A percentile compares a stretch with the other conserved stretches of the same genome.
phyloP scores from a whole-genome alignment of 2,113 vertebrate genomes.

The Periophthalmus modestus region DNA sequence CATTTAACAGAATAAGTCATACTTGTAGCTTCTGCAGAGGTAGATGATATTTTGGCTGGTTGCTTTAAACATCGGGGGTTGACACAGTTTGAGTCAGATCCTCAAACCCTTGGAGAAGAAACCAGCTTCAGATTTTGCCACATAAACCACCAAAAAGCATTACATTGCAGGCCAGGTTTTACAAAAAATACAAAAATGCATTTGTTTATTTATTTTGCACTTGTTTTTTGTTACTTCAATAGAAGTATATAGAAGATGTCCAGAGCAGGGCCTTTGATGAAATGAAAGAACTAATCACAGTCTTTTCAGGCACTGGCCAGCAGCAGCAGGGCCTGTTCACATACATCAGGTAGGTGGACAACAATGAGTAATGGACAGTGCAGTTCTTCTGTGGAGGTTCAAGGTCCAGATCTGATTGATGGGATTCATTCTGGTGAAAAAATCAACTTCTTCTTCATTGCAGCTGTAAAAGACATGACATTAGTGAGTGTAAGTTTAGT shows the following conservation, averaged over 20 bases:
- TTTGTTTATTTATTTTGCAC: conserved; percentile 42
- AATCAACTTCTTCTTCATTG: conserved; percentile 80
- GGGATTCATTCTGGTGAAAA: conserved; percentile 63
- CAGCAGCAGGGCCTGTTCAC: conserved; percentile 24
- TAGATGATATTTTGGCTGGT: background rate
- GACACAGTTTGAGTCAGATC: background rate
- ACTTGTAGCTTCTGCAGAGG: too few relatives aligned
- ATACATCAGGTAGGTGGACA: conserved; percentile 4
- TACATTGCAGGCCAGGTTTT: conserved; percentile 38
- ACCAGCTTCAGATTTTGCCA: background rate
- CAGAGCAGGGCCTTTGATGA: conserved; percentile 39
- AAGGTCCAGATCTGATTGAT: conserved; percentile 20
- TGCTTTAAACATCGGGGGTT: background rate
- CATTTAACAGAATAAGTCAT: too few relatives aligned
- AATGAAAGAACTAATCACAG: conserved; percentile 29
- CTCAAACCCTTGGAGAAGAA: background rate
- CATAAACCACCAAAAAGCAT: background rate
- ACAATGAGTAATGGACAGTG: conserved; percentile 25
- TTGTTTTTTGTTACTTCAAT: conserved; percentile 53
- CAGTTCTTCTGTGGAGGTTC: conserved; percentile 14
- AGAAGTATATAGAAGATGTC: conserved; percentile 35
- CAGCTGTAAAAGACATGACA: conserved; percentile 56
- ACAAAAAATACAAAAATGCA: conserved; percentile 56
- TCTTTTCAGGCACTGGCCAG: conserved; percentile 15
- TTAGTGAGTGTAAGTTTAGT: background rate